These are phyloP conservation scores for Seriola dumerili DNA, from an alignment of 2,113 vertebrate genomes.

Conservation along the genomic window DNA sequence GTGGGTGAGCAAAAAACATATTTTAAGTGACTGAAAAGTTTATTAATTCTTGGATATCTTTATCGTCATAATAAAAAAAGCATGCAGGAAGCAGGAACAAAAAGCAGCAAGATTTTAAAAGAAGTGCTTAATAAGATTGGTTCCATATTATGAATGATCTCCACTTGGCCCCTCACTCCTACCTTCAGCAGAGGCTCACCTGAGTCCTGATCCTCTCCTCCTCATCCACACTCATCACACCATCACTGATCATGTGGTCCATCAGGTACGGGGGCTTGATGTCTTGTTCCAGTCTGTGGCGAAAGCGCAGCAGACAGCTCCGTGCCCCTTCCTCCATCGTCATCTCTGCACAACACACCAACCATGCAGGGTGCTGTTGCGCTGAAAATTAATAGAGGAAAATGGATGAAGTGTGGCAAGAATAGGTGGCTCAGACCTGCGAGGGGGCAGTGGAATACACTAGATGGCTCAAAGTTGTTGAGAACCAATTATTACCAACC, in stretches of 20 bases:
- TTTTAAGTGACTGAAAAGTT: neutral
- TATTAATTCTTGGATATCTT: neutral
- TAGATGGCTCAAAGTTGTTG: neutral
- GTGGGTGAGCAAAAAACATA: too few relatives aligned
- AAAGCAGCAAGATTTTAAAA: too few relatives aligned
- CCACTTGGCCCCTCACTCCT: neutral
- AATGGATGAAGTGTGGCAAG: too few relatives aligned
- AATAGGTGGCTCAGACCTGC: neutral
- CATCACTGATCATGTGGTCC: slow-evolving; percentile 94
- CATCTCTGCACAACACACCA: slow-evolving; percentile 44
- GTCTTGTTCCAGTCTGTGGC: slow-evolving; percentile 88
- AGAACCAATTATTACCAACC: too few relatives aligned
- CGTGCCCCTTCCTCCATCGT: slow-evolving; percentile 89
- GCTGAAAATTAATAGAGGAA: neutral
- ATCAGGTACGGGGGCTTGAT: slow-evolving; percentile 94
- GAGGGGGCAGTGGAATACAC: neutral
- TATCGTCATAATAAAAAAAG: neutral
- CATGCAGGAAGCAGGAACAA: too few relatives aligned
- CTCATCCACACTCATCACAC: slow-evolving; percentile 87
- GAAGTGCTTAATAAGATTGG: too few relatives aligned
- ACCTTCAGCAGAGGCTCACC: slow-evolving; percentile 77
- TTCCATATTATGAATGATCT: neutral
- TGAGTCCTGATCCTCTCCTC: slow-evolving; percentile 89
- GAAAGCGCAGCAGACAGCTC: slow-evolving; percentile 89
- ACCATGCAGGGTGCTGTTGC: slow-evolving; percentile 51